These are phyloP conservation scores for Calameuta filiformis DNA, from an alignment of 2,888 invertebrate species.

Conservation along the genomic window DNA sequence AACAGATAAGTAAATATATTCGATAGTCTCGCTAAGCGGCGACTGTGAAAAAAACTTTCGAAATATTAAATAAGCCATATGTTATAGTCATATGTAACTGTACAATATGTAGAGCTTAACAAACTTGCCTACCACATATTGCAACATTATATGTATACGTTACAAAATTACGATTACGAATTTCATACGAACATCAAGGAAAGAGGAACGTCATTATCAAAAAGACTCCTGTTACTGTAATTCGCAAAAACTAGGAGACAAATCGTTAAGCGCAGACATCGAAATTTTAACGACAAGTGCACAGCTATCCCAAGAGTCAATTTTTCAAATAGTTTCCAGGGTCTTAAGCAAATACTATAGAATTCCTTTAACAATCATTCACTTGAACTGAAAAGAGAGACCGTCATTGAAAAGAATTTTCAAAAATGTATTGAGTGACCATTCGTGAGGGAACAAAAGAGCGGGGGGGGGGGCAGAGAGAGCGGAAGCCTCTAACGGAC, in stretches of 20 bases:
- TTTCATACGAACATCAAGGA: not conserved
- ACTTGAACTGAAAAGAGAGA: not conserved
- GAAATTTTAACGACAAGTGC: not conserved
- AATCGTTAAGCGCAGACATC: not conserved
- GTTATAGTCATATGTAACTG: not conserved
- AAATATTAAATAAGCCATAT: not conserved
- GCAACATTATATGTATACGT: not conserved
- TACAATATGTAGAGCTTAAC: not conserved
- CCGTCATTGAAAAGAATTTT: not conserved
- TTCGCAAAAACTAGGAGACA: not conserved
- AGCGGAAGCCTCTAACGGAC: conserved; percentile 32
- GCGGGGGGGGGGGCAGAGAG: conserved; percentile 7
- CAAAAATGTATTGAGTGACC: not conserved
- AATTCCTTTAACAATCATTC: not conserved
- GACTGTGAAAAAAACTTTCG: not conserved
- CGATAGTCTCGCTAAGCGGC: not conserved
- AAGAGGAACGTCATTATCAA: not conserved
- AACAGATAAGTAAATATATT: not conserved
- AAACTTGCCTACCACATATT: not conserved
- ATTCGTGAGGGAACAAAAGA: conserved; percentile 1
- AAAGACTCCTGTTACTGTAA: not conserved
- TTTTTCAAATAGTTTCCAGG: not conserved
- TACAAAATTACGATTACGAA: not conserved
- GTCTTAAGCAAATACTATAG: not conserved
- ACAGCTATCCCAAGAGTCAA: not conserved